phyloP scores from a whole-genome alignment of 2,113 vertebrate genomes.

The human region GRCh38 chr6:86765001-86765500 shows the following conservation, averaged over 20 bases:
- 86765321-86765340: not conserved
- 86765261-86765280: not conserved
- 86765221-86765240: not conserved
- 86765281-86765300: not conserved
- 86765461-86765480: not conserved
- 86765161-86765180: not conserved
- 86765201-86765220: not conserved
- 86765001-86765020: not conserved
- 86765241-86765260: not conserved
- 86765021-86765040: slow-evolving; percentile 1
- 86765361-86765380: not conserved
- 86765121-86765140: not conserved
- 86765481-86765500: not conserved
- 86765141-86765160: not conserved
- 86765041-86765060: not conserved
- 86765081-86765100: not conserved
- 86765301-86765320: not conserved
- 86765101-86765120: slow-evolving; percentile 14
- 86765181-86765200: not conserved
- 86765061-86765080: not conserved
- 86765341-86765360: not conserved
- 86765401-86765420: not conserved
- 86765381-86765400: not conserved
- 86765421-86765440: not conserved
- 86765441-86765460: not conserved